phyloP scores from a whole-genome alignment of 2,113 vertebrate genomes.

The Scopus umbretta region DNA sequence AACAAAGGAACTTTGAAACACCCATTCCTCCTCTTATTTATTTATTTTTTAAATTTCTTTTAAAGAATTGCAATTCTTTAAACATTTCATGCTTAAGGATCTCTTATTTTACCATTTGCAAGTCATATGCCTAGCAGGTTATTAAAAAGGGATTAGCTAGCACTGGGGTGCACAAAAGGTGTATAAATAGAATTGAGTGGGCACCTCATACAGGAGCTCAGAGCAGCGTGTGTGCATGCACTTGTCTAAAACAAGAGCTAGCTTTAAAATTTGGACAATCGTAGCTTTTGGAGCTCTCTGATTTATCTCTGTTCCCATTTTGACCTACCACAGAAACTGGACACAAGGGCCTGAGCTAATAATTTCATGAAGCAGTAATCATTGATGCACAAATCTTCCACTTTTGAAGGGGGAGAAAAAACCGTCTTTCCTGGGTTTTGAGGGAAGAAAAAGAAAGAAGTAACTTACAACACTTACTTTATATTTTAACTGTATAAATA shows the following conservation, averaged over 20 bases:
- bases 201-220: neutral
- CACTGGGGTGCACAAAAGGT: neutral
- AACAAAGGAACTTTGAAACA: neutral
- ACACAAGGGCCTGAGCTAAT: neutral
- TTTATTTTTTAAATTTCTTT: neutral
- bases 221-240: neutral
- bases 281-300: neutral
- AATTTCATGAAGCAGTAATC: neutral
- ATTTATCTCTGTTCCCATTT: neutral
- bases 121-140: neutral
- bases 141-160: neutral
- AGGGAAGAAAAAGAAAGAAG: neutral
- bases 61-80: neutral
- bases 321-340: neutral
- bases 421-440: neutral
- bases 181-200: neutral
- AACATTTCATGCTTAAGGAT: neutral
- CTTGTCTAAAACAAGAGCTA: neutral
- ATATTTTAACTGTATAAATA: neutral
- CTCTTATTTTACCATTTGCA: neutral
- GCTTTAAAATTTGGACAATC: neutral
- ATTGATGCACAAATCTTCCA: neutral
- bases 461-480: neutral
- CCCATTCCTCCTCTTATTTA: accelerated
- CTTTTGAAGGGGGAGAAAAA: neutral